These are phyloP conservation scores for Pongo pygmaeus DNA, from an alignment of 2,113 vertebrate genomes.

Conservation along the genomic window DNA sequence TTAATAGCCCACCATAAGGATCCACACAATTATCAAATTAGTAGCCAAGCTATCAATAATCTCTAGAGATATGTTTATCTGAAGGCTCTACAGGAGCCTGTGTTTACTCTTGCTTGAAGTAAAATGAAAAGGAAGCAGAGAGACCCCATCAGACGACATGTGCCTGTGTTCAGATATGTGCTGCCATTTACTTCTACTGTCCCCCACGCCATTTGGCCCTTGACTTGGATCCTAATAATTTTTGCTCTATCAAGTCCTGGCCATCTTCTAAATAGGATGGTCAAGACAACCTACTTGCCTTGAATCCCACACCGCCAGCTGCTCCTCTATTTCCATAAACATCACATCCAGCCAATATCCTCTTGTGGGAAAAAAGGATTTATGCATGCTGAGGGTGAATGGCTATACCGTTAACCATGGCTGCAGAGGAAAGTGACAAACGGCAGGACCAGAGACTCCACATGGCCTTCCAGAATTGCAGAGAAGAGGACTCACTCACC, in stretches of 20 bases:
- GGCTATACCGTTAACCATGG: slow-evolving; percentile 67
- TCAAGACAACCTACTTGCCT: slow-evolving; percentile 84
- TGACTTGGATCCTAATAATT: slow-evolving; percentile 81
- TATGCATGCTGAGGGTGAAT: slow-evolving; percentile 68
- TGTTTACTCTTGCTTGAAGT: not conserved
- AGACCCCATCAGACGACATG: accelerated
- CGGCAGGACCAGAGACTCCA: slow-evolving; percentile 47
- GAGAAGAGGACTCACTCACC: not conserved
- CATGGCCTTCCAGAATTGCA: not conserved
- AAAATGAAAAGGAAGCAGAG: not conserved
- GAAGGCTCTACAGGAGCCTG: not conserved
- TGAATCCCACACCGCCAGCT: slow-evolving; percentile 80
- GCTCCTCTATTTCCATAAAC: slow-evolving; percentile 71
- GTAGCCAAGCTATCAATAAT: not conserved
- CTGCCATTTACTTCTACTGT: slow-evolving; percentile 78
- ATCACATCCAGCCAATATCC: slow-evolving; percentile 76
- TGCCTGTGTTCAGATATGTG: slow-evolving; percentile 53
- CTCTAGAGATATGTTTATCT: not conserved
- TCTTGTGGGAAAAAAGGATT: slow-evolving; percentile 74
- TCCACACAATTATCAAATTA: not conserved
- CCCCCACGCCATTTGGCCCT: slow-evolving; percentile 81
- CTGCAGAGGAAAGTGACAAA: slow-evolving; percentile 65
- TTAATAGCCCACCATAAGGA: not conserved
- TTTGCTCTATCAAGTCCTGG: slow-evolving; percentile 82
- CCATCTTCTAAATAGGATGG: slow-evolving; percentile 83